Base-by-base conservation (phyloP, 2,888 invertebrate genomes). In the Serripes groenlandicus region DNA sequence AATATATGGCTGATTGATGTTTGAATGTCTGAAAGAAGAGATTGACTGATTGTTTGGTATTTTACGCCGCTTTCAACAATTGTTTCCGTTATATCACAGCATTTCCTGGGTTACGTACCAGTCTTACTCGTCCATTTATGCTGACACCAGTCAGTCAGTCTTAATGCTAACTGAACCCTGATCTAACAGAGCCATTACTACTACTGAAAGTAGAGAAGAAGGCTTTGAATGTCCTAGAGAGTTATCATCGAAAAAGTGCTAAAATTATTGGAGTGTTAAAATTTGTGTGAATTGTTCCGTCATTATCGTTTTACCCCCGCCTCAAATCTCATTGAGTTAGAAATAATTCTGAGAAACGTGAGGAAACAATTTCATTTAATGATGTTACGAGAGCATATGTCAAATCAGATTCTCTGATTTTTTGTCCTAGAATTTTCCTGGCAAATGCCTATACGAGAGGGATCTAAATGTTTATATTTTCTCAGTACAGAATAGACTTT, bases 291-390 rank as follows among this genome's bases (percentile, higher is more conserved):
- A 69, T 76, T 76, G 28, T 34, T 42, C 28, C 28, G 28, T 28
- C 34, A 30, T 49, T 70, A 70, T 37, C 37, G 11, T 34, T 58
- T 62, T 58, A 70, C 60, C 18, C 26, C 26, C 26, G 26, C 30
- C 11, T 5, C 23, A 58, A 37, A 70, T 49, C 30, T 54, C 56
- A 32, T 70, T 23, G 32, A 28, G 56, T 54, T 52, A 70, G 37
- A 42, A 32, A 28, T 42, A 76, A 37, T 35, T 54, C 54, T 11
- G 49, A 21, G 34, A 56, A 37, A 58, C n/a, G 34, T 49, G 56
- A 32, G 62, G 56, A 64, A 49, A 34, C 54, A 28, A 49, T 54
- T 23, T 58, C 54, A 68, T 37, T 69, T 42, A 66, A 69, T 68
- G 54, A 66, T 58, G 54, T 69, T 69, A 56, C 18, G 26, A 52